Conservation (phyloP, 2,797 vertebrate species). For the Chelonia mydas region DNA sequence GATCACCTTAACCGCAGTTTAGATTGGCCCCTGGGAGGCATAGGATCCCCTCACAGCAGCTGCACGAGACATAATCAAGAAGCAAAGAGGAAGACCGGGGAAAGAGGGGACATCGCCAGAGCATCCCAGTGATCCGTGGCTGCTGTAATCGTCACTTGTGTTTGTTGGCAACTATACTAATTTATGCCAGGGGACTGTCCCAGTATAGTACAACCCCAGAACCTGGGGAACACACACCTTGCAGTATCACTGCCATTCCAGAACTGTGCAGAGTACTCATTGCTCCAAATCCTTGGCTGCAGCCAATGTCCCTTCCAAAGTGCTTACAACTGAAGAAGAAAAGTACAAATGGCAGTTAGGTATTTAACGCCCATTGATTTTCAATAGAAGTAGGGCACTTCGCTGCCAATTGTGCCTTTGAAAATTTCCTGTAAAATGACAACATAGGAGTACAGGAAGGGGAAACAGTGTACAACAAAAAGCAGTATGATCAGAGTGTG, state of each 20-base stretch:
- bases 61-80: not conserved
- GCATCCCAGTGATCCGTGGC: not conserved
- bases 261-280: not conserved
- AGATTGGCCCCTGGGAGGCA: not conserved
- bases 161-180: not conserved
- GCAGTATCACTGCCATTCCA: not conserved
- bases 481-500: too few species aligned
- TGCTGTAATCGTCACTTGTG: not conserved
- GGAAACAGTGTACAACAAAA: not conserved
- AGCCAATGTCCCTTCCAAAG: too few species aligned
- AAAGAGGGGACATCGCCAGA: too few species aligned
- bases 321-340: too few species aligned
- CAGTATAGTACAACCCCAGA: too few species aligned
- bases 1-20: not conserved
- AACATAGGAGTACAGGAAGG: not conserved
- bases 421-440: not conserved
- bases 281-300: too few species aligned
- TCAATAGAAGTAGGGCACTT: too few species aligned
- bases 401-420: too few species aligned
- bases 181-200: not conserved
- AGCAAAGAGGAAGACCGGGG: too few species aligned
- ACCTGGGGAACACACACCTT: not conserved
- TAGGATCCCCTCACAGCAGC: not conserved
- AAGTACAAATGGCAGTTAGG: too few species aligned
- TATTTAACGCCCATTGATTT: too few species aligned